A percentile compares a stretch with the other conserved stretches of the same genome.
Evolutionary conservation across 2,797 vertebrate genomes (phyloP).

Genomic region (Acanthis flammea): DNA sequence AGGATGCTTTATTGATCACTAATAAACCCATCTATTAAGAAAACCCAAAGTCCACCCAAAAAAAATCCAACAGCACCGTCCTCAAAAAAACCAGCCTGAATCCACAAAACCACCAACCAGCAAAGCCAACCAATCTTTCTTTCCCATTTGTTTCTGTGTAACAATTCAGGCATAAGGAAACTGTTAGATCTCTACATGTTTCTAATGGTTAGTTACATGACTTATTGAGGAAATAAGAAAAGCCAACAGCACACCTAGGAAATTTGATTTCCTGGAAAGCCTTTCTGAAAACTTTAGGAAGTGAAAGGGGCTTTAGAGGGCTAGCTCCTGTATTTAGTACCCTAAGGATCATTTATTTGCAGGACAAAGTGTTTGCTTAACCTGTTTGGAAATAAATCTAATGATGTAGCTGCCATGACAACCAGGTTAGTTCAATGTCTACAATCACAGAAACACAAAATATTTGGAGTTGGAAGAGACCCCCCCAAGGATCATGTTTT

Average conservation of each 20-base stretch:
- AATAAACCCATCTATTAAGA: background rate
- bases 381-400: background rate
- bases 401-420: background rate
- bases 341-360: background rate
- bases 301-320: background rate
- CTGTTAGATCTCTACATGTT: background rate
- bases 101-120: background rate
- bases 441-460: background rate
- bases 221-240: background rate
- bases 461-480: background rate
- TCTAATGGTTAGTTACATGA: background rate
- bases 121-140: background rate
- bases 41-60: fast-evolving
- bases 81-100: background rate
- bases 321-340: background rate
- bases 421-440: background rate
- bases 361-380: background rate
- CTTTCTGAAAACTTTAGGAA: background rate
- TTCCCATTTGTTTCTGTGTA: background rate
- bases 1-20: background rate
- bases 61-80: background rate
- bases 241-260: background rate
- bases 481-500: background rate
- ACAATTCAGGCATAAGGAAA: background rate
- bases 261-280: background rate